Evolutionary conservation across 2,797 vertebrate genomes (phyloP).

Genomic region (Bovichtus diacanthus): DNA sequence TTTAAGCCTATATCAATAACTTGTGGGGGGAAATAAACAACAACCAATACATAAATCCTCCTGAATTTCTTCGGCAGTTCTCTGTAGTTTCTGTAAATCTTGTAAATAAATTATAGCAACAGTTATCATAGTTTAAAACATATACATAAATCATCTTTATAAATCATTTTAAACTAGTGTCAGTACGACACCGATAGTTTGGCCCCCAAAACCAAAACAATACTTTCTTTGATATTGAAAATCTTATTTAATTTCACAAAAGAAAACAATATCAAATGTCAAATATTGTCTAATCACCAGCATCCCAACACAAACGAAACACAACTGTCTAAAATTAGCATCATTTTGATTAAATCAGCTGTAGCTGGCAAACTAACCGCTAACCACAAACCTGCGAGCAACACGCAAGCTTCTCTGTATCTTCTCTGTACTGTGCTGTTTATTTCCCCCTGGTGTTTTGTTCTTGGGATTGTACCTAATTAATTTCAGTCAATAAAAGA

Average conservation of each 20-base stretch:
- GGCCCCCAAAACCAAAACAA: not conserved
- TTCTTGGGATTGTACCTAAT: not conserved
- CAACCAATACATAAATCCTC: not conserved
- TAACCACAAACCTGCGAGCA: not conserved
- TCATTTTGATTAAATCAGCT: not conserved
- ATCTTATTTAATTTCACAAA: not conserved
- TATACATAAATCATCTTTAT: not conserved
- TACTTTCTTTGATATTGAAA: not conserved
- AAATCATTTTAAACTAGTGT: not conserved
- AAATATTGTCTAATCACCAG: not conserved
- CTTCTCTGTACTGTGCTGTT: not conserved
- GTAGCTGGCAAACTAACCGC: not conserved
- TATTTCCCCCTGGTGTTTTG: not conserved
- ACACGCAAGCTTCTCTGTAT: not conserved
- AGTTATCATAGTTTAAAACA: not conserved
- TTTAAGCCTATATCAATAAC: slow-evolving; percentile 56
- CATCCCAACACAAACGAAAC: not conserved
- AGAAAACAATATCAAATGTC: not conserved
- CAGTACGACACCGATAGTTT: not conserved
- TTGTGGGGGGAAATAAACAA: slow-evolving; percentile 23
- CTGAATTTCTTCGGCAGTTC: not conserved
- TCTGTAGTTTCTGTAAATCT: not conserved
- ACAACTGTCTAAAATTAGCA: not conserved
- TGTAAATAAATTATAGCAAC: not conserved
- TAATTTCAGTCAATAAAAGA: not conserved